A percentile compares a stretch with the other conserved stretches of the same genome.
These are phyloP conservation scores for Apodemia mormo DNA, from an alignment of 2,888 invertebrate species.

Conservation along the genomic window DNA sequence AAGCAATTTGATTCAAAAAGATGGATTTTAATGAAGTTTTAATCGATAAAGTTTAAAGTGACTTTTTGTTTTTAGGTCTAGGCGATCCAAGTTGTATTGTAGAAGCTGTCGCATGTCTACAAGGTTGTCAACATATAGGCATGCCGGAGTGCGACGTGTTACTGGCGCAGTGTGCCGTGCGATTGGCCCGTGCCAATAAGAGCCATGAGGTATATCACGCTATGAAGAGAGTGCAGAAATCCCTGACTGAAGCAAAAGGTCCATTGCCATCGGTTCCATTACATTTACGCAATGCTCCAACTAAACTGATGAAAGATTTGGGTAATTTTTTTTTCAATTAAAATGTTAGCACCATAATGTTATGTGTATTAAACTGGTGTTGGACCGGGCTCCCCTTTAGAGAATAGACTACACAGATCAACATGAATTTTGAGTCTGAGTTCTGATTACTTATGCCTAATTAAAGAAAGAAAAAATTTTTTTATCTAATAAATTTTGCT, in stretches of 20 bases:
- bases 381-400: too few relatives aligned
- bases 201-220: constrained; percentile 84
- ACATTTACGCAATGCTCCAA: constrained; percentile 90
- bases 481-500: too few relatives aligned
- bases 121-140: constrained; percentile 90
- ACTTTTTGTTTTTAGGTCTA: constrained; percentile 70
- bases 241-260: constrained; percentile 84
- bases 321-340: constrained; percentile 62
- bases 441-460: too few relatives aligned
- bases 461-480: too few relatives aligned
- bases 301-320: constrained; percentile 87
- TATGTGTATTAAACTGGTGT: too few relatives aligned
- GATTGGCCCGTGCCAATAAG: constrained; percentile 89
- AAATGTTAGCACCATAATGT: too few relatives aligned
- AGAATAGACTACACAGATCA: too few relatives aligned
- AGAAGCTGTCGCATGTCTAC: constrained; percentile 87
- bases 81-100: constrained; percentile 84
- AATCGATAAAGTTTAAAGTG: too few relatives aligned
- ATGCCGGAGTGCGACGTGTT: constrained; percentile 91
- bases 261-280: constrained; percentile 88
- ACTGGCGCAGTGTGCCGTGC: constrained; percentile 88
- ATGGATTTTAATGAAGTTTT: too few relatives aligned
- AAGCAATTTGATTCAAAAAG: too few relatives aligned
- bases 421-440: too few relatives aligned
- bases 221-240: constrained; percentile 82